Evolutionary conservation across 2,888 invertebrate species (phyloP).

Genomic region (Drosophila diplacantha): DNA sequence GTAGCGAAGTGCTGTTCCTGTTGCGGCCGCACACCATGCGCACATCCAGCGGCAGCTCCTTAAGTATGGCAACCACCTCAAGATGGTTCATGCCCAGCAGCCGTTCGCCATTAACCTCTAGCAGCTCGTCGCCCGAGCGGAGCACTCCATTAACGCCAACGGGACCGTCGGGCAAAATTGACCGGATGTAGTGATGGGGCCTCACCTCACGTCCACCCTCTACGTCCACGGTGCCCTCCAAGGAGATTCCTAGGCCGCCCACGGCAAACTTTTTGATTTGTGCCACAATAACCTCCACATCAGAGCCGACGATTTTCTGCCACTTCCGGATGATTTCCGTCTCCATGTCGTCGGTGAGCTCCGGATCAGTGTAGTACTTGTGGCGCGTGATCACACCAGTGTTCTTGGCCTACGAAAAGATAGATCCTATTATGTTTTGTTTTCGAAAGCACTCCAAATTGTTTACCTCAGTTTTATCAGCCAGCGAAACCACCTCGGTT

Average conservation of each 20-base stretch:
- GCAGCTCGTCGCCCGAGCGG: conserved; percentile 95
- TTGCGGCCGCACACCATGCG: conserved; percentile 92
- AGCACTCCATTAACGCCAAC: conserved; percentile 94
- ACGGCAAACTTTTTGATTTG: conserved; percentile 91
- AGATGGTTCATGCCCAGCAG: conserved; percentile 93
- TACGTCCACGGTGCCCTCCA: conserved; percentile 99
- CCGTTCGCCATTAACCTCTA: conserved; percentile 94
- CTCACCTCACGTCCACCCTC: conserved; percentile 97
- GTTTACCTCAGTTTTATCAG: conserved; percentile 69
- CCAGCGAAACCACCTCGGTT: conserved; percentile 67
- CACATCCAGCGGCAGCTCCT: conserved; percentile 92
- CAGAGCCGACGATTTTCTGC: conserved; percentile 88
- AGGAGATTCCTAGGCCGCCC: conserved; percentile 96
- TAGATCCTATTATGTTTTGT: no score
- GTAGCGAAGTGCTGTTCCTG: conserved; percentile 68
- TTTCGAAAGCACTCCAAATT: fast-evolving
- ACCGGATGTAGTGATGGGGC: conserved; percentile 99
- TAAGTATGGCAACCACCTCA: conserved; percentile 94
- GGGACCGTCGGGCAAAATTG: conserved; percentile 97
- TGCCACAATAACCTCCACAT: conserved; percentile 88
- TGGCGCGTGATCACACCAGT: conserved; percentile 68
- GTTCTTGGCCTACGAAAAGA: conserved; percentile 67
- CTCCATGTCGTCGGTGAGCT: conserved; percentile 85
- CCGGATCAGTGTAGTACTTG: conserved; percentile 77
- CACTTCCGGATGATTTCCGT: conserved; percentile 89